A percentile compares a stretch with the other conserved stretches of the same genome.
Conservation (phyloP, 2,113 vertebrate species). For the Coptodon rendalli region DNA sequence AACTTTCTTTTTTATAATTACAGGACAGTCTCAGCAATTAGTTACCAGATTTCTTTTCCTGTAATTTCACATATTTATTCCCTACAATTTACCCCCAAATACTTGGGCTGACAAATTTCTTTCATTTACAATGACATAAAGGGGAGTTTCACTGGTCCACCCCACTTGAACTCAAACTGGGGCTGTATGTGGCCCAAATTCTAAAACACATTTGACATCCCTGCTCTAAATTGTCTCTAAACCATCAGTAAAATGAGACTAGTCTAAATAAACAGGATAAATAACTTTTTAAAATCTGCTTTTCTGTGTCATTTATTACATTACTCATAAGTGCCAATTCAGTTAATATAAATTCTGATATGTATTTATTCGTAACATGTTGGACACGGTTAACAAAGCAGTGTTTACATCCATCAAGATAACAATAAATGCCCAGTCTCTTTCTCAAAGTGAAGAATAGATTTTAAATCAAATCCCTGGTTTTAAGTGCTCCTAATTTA, state of each 20-base stretch:
- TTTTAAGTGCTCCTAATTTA: neutral
- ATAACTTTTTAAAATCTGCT: rapidly evolving
- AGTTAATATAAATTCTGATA: neutral
- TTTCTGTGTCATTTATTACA: neutral
- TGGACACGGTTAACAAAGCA: neutral
- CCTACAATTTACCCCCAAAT: neutral
- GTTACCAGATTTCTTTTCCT: neutral
- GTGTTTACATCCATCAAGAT: neutral
- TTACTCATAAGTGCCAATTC: neutral
- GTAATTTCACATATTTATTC: neutral
- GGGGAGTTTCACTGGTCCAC: neutral
- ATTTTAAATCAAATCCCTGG: neutral
- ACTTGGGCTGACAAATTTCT: neutral
- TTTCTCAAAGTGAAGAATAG: neutral
- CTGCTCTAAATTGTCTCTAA: neutral
- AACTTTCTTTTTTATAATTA: neutral
- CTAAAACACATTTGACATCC: neutral
- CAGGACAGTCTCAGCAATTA: neutral
- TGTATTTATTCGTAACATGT: neutral
- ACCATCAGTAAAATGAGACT: neutral
- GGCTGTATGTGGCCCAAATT: neutral
- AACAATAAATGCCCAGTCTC: neutral
- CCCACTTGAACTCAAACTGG: neutral
- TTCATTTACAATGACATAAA: neutral
- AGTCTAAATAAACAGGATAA: neutral